Base-by-base conservation (phyloP, 2,888 invertebrate genomes). In the Cecidostiba fungosa region DNA sequence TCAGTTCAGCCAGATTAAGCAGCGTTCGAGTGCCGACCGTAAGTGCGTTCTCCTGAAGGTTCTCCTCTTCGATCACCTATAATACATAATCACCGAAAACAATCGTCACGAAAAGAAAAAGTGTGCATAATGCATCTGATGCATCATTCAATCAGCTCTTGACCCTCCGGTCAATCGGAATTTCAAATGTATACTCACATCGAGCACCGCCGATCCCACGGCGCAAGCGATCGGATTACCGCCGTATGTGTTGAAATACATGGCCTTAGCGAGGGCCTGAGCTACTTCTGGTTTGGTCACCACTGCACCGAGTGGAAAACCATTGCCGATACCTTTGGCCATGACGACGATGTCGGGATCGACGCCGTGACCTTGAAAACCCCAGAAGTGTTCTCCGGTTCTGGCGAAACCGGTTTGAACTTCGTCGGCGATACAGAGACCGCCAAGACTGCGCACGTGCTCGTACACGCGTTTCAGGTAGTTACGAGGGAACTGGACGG, bases 351-450 rank as follows among this genome's bases (percentile, higher is more conserved):
- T 98, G 92, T 99, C 99, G 0, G 99, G 99, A 32, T 95, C 90
- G 10, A 98, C 96, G 5, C 94, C 97, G 91, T 99, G 98, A 23
- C 95, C 94, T 93, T 99, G 95, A 92, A 99, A 99, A n/a, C 98
- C 98, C 99, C 99, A 99, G 94, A 96, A 99, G 90, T 97, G 95
- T 77, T 97, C 97, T 0, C 99, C 99, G 0, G 98, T 97, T 86
- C 99, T 95, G 0, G 98, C 99, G 92, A 99, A 99, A 3, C 99
- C 99, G 0, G 98, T 98, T 94, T 99, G 99, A 0, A 99, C 98
- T 95, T 99, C 99, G 94, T 99, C 99, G 5, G 98, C 95, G 84
- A 99, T 96, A 90, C 96, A 98, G 1, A 99, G 89, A 5, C 99
- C 99, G 0, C 98, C 99, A 90, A 96, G 95, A 73, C 96, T 94